Base-by-base conservation (phyloP, 2,113 vertebrate genomes). In the Corvus moneduloides region DNA sequence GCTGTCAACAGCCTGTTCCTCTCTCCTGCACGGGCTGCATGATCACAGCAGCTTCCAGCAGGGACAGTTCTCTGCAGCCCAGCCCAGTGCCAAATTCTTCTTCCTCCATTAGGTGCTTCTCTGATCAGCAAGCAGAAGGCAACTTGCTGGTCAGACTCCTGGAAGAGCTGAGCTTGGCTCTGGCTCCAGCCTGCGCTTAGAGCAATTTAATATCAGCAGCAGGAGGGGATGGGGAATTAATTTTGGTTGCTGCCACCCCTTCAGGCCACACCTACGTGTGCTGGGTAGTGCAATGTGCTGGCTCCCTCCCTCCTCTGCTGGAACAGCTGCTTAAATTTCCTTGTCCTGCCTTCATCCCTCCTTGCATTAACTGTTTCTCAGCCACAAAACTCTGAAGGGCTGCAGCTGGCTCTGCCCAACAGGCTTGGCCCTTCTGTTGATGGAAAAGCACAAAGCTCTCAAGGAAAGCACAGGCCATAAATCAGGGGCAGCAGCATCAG, bases 151-250 rank as follows among this genome's bases (percentile, higher is more conserved):
- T 69, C 84, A 82, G 16, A n/a, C 49, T 67, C 54, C 75, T 94
- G 78, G 56, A 83, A 89, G 41, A 90, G 71, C 81, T 72, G 66
- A 72, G 66, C 87, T 82, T 63, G 84, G 74, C 84, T 78, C 85
- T 73, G 56, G 56, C 92, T 90, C 32, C 35, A 44, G 41, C 69
- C 49, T 13, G 16, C 0, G 7, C 84, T 89, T 49, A 14, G 27
- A 93, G 68, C 88, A 90, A 77, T 89, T 93, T 83, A 71, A 56
- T 64, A 87, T 3, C 80, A 90, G 79, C 79, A 84, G 86, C 64
- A 91, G 68, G 59, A 95, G 67, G 43, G 79, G 58, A 71, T 51
- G 89, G 76, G 59, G 76, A 90, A 90, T 92, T 93, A 72, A 88
- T 94, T 85, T 54, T 66, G 48, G 35, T 67, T 75, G 68, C 89